phyloP scores from a whole-genome alignment of 1,140 invertebrate genomes.

The Zaprionus camerounensis region DNA sequence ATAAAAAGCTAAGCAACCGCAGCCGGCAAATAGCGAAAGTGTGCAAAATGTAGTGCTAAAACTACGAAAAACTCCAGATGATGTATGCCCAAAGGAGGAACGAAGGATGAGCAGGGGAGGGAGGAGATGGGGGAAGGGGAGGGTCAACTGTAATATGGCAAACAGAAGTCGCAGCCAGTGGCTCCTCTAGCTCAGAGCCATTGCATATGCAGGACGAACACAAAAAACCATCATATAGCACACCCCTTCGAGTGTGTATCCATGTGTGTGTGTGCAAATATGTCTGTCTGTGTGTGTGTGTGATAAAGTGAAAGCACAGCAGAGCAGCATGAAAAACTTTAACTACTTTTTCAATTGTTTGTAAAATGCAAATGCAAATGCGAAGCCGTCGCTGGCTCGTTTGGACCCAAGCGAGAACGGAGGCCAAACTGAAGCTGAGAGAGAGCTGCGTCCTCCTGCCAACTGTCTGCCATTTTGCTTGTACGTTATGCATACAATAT shows the following conservation, averaged over 20 bases:
- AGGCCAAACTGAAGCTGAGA: not conserved
- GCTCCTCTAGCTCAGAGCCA: conserved; percentile 43
- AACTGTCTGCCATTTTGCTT: conserved; percentile 49
- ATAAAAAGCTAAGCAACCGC: conserved; percentile 55
- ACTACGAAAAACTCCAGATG: conserved; percentile 52
- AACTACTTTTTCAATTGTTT: conserved; percentile 83
- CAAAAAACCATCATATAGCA: conserved; percentile 55
- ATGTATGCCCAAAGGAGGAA: conserved; percentile 25
- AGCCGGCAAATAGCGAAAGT: conserved; percentile 63
- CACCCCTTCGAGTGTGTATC: conserved; percentile 21
- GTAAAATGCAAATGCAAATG: conserved; percentile 78
- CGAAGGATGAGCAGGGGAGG: conserved; percentile 18
- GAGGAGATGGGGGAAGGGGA: conserved; percentile 37
- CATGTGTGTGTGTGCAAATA: conserved; percentile 3
- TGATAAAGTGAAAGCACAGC: conserved; percentile 64
- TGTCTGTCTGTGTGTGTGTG: conserved; percentile 26
- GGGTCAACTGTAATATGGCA: conserved; percentile 68
- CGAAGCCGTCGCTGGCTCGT: conserved; percentile 24
- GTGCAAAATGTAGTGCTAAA: conserved; percentile 55
- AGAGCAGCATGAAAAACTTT: conserved; percentile 74
- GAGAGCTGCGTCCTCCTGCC: conserved; percentile 12
- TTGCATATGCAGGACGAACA: conserved; percentile 58
- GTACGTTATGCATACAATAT: conserved; percentile 76
- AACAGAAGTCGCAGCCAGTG: conserved; percentile 57
- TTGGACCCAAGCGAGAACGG: not conserved